phyloP scores from a whole-genome alignment of 2,797 vertebrate species.

The Chrysocyon brachyurus region DNA sequence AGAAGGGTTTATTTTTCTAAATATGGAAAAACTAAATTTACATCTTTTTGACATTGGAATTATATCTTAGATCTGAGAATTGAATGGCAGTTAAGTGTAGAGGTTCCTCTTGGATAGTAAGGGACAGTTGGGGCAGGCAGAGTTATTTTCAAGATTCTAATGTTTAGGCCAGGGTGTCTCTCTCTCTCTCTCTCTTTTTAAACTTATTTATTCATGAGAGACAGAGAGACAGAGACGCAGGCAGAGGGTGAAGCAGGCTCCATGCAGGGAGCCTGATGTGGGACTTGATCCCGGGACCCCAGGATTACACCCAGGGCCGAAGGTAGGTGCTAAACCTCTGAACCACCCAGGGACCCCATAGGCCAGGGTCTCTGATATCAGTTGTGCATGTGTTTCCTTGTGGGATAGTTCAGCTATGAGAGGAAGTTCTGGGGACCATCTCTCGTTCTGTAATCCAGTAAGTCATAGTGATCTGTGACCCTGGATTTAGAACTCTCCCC shows the following conservation, averaged over 20 bases:
- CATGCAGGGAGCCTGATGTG: no score
- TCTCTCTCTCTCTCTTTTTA: no score
- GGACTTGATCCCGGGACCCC: no score
- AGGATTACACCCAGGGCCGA: no score
- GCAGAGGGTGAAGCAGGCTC: no score
- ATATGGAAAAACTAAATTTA: not conserved
- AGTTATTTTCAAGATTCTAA: not conserved
- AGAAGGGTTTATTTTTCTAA: not conserved
- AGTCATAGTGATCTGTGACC: not conserved
- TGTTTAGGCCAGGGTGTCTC: not conserved
- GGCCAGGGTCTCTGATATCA: not conserved
- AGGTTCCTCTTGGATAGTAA: not conserved
- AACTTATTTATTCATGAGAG: no score
- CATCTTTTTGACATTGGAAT: not conserved
- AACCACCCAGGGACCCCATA: no score
- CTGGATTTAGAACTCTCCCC: not conserved
- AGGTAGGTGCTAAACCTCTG: no score
- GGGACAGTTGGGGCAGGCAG: not conserved
- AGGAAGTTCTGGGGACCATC: not conserved
- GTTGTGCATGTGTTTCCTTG: not conserved
- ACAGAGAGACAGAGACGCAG: no score
- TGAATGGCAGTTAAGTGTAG: not conserved
- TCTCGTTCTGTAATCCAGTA: not conserved
- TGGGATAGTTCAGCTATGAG: not conserved
- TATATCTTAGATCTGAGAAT: not conserved